Evolutionary conservation across 2,797 vertebrate genomes (phyloP).

Genomic region (Podargus strigoides): DNA sequence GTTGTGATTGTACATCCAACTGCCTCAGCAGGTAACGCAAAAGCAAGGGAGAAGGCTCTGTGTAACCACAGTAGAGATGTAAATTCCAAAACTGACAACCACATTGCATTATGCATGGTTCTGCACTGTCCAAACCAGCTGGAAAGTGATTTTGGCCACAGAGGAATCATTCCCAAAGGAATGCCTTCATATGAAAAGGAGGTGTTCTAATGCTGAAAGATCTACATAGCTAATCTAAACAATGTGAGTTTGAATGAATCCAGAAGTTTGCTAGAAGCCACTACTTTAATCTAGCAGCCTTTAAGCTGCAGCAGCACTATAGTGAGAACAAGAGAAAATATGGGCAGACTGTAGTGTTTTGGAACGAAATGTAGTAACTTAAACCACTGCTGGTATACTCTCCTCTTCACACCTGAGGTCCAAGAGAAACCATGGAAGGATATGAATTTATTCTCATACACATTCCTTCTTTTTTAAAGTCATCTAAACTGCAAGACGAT

Average conservation of each 20-base stretch:
- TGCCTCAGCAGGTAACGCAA: background rate
- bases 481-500: background rate
- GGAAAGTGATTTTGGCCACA: background rate
- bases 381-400: background rate
- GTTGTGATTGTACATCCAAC: background rate
- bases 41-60: background rate
- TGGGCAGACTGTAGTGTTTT: background rate
- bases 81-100: background rate
- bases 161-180: background rate
- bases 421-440: background rate
- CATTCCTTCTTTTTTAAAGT: background rate
- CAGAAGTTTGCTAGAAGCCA: background rate
- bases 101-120: background rate
- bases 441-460: background rate
- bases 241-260: background rate
- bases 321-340: background rate
- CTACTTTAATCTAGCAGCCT: background rate
- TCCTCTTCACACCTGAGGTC: background rate
- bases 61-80: background rate
- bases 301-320: background rate
- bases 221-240: background rate
- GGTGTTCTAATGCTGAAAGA: background rate
- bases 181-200: background rate
- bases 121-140: background rate
- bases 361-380: background rate